Evolutionary conservation across 2,113 vertebrate species (phyloP).

Genomic region (Oncorhynchus nerka): DNA sequence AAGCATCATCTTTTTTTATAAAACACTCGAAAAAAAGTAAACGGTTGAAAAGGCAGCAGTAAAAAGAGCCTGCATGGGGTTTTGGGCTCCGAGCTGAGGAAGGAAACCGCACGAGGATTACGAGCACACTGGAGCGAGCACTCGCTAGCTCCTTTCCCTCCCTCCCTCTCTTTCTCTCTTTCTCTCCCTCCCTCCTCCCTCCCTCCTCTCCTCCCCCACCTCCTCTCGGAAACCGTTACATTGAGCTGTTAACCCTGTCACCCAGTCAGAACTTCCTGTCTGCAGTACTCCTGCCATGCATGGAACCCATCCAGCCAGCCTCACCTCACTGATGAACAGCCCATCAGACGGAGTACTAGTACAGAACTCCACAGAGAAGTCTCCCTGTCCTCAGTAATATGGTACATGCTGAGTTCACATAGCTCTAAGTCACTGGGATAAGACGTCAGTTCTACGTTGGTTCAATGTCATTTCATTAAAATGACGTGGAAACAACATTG

Average conservation of each 20-base stretch:
- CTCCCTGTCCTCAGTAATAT: constrained; percentile 35
- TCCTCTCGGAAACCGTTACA: constrained; percentile 60
- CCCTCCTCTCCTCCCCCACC: background rate
- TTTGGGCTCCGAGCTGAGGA: constrained; percentile 48
- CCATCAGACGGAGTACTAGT: background rate
- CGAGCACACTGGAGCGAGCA: constrained; percentile 39
- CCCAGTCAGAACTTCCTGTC: constrained; percentile 54
- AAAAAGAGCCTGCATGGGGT: constrained; percentile 53
- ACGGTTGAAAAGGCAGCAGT: constrained; percentile 29
- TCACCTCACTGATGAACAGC: constrained; percentile 19
- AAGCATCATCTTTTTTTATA: constrained; percentile 61
- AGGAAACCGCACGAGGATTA: constrained; percentile 68
- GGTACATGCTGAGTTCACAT: constrained; percentile 25
- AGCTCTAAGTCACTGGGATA: background rate
- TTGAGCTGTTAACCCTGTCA: constrained; percentile 61
- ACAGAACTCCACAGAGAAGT: constrained; percentile 44
- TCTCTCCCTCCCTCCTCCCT: too few species aligned
- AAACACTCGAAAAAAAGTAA: constrained; percentile 42
- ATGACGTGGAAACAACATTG: too few species aligned
- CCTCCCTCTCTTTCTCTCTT: background rate
- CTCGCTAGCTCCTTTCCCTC: constrained; percentile 17
- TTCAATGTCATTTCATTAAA: too few species aligned
- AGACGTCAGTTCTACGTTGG: too few species aligned
- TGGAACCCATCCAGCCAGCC: constrained; percentile 13
- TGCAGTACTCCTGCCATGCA: constrained; percentile 36